phyloP scores from a whole-genome alignment of 2,797 vertebrate genomes.

The Simalia tracyae region DNA sequence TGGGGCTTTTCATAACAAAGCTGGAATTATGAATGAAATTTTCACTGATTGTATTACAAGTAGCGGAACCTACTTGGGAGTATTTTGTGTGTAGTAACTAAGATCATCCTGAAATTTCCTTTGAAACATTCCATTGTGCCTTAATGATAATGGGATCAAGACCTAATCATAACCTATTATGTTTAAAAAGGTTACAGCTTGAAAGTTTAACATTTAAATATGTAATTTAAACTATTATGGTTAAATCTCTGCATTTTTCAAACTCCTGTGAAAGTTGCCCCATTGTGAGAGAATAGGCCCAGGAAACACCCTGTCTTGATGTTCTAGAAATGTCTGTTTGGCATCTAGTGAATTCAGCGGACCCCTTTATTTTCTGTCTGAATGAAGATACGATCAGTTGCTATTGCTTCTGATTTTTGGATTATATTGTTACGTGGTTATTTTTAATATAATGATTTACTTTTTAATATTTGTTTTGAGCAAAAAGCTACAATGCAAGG shows the following conservation, averaged over 20 bases:
- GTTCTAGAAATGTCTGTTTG: neutral
- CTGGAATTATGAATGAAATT: constrained; percentile 5
- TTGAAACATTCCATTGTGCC: neutral
- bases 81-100: neutral
- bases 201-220: neutral
- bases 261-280: neutral
- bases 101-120: neutral
- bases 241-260: neutral
- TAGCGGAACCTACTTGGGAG: neutral
- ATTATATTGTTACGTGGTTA: neutral
- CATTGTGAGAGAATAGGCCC: neutral
- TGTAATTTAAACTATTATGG: neutral
- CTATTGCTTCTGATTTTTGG: neutral
- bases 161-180: neutral
- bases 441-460: neutral
- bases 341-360: neutral
- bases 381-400: neutral
- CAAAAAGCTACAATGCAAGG: neutral
- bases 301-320: neutral
- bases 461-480: neutral
- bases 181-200: neutral
- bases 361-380: neutral
- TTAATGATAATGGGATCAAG: neutral
- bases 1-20: neutral
- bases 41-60: constrained; percentile 28